These are phyloP conservation scores for Cyprinodon variegatus DNA, from an alignment of 2,113 vertebrate genomes.

Conservation along the genomic window DNA sequence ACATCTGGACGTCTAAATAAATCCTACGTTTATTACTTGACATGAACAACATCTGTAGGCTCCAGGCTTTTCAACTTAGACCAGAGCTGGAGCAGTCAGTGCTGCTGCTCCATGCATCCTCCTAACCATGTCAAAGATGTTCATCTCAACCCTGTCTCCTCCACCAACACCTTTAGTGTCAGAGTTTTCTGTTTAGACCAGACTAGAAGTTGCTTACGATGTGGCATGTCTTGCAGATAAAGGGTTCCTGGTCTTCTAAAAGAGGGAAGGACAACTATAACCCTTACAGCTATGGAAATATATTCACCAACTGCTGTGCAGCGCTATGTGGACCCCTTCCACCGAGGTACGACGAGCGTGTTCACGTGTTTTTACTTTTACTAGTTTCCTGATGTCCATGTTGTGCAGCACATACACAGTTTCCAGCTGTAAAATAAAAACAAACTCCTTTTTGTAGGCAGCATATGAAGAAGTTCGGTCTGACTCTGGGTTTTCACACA, in stretches of 20 bases:
- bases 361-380: constrained; percentile 14
- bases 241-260: constrained; percentile 99
- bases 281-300: constrained; percentile 96
- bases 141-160: constrained; percentile 42
- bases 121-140: constrained; percentile 65
- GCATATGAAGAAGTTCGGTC: neutral
- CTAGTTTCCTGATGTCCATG: neutral
- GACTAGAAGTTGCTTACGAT: constrained; percentile 17
- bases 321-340: constrained; percentile 96
- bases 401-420: neutral
- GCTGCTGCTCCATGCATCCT: constrained; percentile 70
- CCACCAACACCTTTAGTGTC: constrained; percentile 2
- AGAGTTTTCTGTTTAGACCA: neutral
- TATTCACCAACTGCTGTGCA: constrained; percentile 95
- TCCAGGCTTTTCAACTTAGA: neutral
- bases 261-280: constrained; percentile 98
- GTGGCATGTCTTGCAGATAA: constrained; percentile 85
- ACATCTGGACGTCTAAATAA: too few relatives aligned
- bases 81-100: constrained; percentile 49
- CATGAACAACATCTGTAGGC: neutral
- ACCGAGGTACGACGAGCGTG: constrained; percentile 85
- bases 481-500: neutral
- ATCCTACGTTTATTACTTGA: neutral
- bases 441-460: neutral
- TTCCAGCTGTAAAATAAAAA: neutral